Percentiles rank a stretch among this genome's conserved stretches.
Conservation (phyloP, 1,140 invertebrate genomes). For the Solenopsis invicta region DNA sequence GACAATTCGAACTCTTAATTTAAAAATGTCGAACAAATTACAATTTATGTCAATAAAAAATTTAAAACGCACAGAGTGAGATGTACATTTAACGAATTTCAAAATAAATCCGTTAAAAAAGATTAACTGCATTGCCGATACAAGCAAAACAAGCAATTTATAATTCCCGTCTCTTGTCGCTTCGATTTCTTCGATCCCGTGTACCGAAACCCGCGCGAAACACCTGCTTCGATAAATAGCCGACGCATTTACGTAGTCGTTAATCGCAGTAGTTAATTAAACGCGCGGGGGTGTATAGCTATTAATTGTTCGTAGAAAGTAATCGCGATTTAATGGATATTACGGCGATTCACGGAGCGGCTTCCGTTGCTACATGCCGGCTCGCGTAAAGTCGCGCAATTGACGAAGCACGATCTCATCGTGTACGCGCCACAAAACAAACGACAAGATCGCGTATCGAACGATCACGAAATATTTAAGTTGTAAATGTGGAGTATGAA, state of each 20-base stretch:
- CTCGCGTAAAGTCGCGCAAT: not conserved
- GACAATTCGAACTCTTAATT: not conserved
- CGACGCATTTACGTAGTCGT: not conserved
- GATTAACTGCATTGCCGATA: not conserved
- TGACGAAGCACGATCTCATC: not conserved
- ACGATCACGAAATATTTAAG: no score
- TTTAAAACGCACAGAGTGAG: not conserved
- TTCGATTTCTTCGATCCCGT: not conserved
- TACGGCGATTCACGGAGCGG: not conserved
- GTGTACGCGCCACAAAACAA: not conserved
- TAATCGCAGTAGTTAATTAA: conserved; percentile 13
- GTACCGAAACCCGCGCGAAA: not conserved
- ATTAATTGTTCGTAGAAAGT: conserved; percentile 15
- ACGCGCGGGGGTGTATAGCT: not conserved
- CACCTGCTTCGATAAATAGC: conserved; percentile 3
- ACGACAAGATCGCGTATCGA: not conserved
- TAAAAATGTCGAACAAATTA: not conserved
- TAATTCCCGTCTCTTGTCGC: not conserved
- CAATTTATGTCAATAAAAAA: not conserved
- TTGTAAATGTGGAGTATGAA: no score
- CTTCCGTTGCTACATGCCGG: not conserved
- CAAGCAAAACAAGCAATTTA: not conserved
- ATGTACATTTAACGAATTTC: not conserved
- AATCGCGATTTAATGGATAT: conserved; percentile 3
- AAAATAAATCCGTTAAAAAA: not conserved